Percentiles rank a stretch among this genome's conserved stretches.
Conservation (phyloP, 23 tunicate genomes). For the Styela clava region DNA sequence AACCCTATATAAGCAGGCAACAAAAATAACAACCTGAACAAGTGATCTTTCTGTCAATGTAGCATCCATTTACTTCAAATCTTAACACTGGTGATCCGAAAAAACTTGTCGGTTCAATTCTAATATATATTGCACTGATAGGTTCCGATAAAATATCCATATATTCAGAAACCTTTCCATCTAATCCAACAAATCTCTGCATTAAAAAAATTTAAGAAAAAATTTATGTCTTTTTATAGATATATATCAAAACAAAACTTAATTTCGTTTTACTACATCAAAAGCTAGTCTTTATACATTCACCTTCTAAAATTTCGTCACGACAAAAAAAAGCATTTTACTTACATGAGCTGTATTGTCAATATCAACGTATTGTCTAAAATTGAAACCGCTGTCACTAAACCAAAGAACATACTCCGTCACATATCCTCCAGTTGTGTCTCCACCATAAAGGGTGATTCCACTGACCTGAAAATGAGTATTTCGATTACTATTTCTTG, state of each 20-base stretch:
- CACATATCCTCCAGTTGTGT: constrained; percentile 23
- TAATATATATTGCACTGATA: constrained; percentile 34
- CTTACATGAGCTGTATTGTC: constrained; percentile 41
- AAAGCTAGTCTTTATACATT: neutral
- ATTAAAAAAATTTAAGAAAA: neutral
- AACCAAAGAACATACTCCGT: constrained; percentile 35
- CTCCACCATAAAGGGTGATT: constrained; percentile 41
- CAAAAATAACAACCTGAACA: constrained; percentile 46
- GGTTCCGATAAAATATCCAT: constrained; percentile 73
- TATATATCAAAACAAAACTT: neutral
- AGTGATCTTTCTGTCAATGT: constrained; percentile 43
- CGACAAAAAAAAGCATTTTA: neutral
- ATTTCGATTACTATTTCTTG: neutral
- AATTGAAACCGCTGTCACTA: constrained; percentile 44
- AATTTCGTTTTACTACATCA: neutral
- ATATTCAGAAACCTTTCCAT: constrained; percentile 26
- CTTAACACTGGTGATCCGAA: constrained; percentile 24
- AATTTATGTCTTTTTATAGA: neutral
- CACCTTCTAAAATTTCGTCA: neutral
- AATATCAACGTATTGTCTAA: constrained; percentile 32
- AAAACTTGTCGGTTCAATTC: constrained; percentile 55
- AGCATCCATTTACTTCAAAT: constrained; percentile 75
- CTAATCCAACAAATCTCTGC: constrained; percentile 52
- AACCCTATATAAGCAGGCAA: no score
- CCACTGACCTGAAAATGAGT: constrained; percentile 36